A percentile compares a stretch with the other conserved stretches of the same genome.
These are phyloP conservation scores for Augochlora pura DNA, from an alignment of 1,140 invertebrate genomes.

Conservation along the genomic window DNA sequence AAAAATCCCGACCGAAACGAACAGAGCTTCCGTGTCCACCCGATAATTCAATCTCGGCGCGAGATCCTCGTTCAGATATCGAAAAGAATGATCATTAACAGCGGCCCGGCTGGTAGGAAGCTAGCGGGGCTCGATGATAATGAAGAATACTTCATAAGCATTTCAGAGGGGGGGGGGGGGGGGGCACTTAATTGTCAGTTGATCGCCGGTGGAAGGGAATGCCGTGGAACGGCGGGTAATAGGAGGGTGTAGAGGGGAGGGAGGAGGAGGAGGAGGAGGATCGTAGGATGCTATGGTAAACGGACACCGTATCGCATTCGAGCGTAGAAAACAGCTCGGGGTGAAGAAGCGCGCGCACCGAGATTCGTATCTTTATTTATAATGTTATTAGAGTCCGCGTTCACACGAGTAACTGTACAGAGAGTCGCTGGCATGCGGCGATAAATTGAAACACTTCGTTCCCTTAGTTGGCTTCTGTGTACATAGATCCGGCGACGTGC, in stretches of 20 bases:
- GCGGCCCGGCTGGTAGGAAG: not conserved
- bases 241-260: too few species aligned
- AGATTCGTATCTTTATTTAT: constrained; percentile 75
- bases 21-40: not conserved
- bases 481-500: constrained; percentile 45
- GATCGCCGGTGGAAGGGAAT: not conserved
- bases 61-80: not conserved
- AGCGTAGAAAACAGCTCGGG: not conserved
- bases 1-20: not conserved
- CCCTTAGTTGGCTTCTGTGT: constrained; percentile 66
- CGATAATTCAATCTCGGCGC: not conserved
- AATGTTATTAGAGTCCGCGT: constrained; percentile 73
- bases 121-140: constrained; percentile 13
- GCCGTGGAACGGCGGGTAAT: too few species aligned
- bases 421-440: constrained; percentile 40
- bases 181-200: constrained; percentile 15
- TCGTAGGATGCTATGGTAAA: constrained; percentile 8
- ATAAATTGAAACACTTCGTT: constrained; percentile 72
- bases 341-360: constrained; percentile 32
- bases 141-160: constrained; percentile 12
- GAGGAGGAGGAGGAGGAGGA: not conserved
- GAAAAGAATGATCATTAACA: constrained; percentile 6
- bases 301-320: constrained; percentile 17
- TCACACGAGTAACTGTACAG: constrained; percentile 64
- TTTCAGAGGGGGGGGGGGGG: too few species aligned